phyloP scores from a whole-genome alignment of 2,797 vertebrate species.

The Clarias pachynema region DNA sequence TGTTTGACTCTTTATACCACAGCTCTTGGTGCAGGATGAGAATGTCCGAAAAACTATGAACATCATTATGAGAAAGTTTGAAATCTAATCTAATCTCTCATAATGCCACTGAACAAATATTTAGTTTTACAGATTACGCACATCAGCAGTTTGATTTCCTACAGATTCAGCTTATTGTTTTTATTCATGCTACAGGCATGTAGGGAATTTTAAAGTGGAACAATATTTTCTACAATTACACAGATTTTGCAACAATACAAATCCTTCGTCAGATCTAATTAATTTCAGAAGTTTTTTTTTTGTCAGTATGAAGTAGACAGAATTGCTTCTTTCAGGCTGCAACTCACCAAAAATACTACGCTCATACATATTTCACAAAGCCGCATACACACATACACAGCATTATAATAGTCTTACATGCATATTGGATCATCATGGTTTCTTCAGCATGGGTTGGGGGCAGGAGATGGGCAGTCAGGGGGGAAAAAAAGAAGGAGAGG shows the following conservation, averaged over 20 bases:
- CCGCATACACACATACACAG: conserved; percentile 16
- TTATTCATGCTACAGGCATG: background rate
- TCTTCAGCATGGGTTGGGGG: conserved; percentile 23
- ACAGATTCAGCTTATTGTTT: background rate
- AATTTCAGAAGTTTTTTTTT: background rate
- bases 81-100: background rate
- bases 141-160: background rate
- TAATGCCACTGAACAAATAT: background rate
- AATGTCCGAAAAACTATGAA: background rate
- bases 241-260: background rate
- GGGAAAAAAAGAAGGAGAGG: conserved; percentile 28
- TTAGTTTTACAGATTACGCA: background rate
- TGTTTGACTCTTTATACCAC: background rate
- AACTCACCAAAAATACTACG: background rate
- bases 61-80: background rate
- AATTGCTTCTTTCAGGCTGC: background rate
- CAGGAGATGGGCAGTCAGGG: conserved; percentile 23
- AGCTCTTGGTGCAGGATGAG: background rate
- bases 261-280: background rate
- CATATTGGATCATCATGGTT: conserved; percentile 35
- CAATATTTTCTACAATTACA: background rate
- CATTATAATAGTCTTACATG: conserved; percentile 14
- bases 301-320: background rate
- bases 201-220: background rate
- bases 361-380: conserved; percentile 11